Base-by-base conservation (phyloP, 2,113 vertebrate species). In the Progne subis region DNA sequence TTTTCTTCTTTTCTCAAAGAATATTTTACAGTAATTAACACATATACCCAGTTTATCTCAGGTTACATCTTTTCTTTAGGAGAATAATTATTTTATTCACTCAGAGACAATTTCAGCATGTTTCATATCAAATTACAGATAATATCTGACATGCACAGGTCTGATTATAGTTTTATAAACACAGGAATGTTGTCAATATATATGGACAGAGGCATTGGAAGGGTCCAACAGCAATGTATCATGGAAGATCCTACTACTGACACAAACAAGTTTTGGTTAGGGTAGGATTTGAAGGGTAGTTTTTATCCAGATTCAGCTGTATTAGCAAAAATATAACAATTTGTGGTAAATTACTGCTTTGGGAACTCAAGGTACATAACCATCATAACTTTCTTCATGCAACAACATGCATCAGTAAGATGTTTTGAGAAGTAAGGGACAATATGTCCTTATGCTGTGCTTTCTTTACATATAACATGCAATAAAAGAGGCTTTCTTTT, bases 21-120 rank as follows among this genome's bases (percentile, higher is more conserved):
- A 57, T 64, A 11, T 86, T 79, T 97, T 89, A 70, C 49, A 96
- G 49, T 89, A 76, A 91, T 83, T 77, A 86, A 74, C 90, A 91
- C 53, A 64, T 91, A 96, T 94, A 75, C 17, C 29, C 59, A 90
- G 56, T 18, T 88, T 47, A 88, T 50, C 25, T 85, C 89, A 94
- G 61, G 29, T 75, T 96, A 63, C 75, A 88, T 92, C 50, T 96
- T 75, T 92, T 59, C 32, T 83, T 59, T 65, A 28, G 50, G 7
- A 39, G 11, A 64, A 67, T 37, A 1, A 39, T 61, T 76, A 41
- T 37, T 89, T 87, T 72, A 67, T 70, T 88, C 26, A 63, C 24
- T 57, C 2, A 1, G 18, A 61, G 18, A 32, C 2, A 56, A 50
- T 56, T 87, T 61, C 75, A 91, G 2, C 12, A 32, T 17, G 9